Base-by-base conservation (phyloP, 2,797 vertebrate species). In the Crenichthys baileyi region DNA sequence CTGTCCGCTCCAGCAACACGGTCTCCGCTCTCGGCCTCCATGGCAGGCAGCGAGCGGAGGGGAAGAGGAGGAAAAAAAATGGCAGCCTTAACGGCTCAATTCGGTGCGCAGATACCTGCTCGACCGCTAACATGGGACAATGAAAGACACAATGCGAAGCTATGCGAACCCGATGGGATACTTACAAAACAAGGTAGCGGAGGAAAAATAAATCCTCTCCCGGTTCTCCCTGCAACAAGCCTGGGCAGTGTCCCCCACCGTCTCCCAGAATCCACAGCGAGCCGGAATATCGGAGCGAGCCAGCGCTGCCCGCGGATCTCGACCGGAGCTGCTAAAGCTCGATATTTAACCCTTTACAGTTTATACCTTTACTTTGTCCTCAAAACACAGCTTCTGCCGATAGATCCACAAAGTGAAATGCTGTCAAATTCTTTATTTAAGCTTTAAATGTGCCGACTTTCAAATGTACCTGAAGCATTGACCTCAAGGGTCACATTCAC, bases 261-360 rank as follows among this genome's bases (percentile, higher is more conserved):
- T 83, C 90, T 94, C 95, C 95, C 95, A 96, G 89, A 95, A 95
- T 95, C 90, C 95, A 92, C 92, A 94, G 94, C 95, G 94, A 90
- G 83, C 12, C 24, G 79, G 78, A 78, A 82, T 77, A 87, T 76
- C 85, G 83, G 70, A 61, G 82, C 72, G 82, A 87, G 90, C 82
- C 86, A 84, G 88, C 72, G 90, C 83, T 82, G 89, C 89, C 86
- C 82, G 85, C 84, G 61, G 88, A 90, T 88, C 86, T 77, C 67
- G 44, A 71, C 58, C 77, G 77, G 86, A 73, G 88, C 65, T 76
- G 82, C 58, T 24, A 26, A 58, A 61, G 58, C 65, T 68, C 65
- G n/a, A 75, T 76, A 82, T 72, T 91, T 93, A 92, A 91, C 89
- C 88, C 89, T 90, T 89, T 75, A 20, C 67, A 31, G 88, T 90